Base-by-base conservation (phyloP, 2,888 invertebrate genomes). In the Deilephila porcellus region DNA sequence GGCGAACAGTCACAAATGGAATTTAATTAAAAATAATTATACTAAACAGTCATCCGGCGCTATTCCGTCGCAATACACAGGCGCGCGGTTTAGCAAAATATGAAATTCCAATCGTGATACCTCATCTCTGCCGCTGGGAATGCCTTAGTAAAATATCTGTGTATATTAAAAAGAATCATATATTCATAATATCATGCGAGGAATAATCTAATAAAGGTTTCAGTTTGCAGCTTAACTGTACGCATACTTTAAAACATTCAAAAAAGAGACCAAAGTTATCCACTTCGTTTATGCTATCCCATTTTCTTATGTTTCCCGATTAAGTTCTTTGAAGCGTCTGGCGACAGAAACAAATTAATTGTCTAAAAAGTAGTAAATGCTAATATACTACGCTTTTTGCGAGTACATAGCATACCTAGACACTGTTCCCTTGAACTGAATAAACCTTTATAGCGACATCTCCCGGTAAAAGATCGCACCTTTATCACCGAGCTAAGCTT, bases 21-120 rank as follows among this genome's bases (percentile, higher is more conserved):
- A 89, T 90, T 87, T 87, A 84, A 88, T 89, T 85, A 85, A 86
- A 84, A 83, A 83, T 80, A 82, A 86, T 84, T 79, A 83, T 82
- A 77, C 80, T 83, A 80, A 82, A 80, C 56, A 56, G 56, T 19
- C 56, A n/a, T 56, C 80, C 78, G 76, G 77, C 77, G 77, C 81
- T 85, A 83, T 81, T 82, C 67, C 73, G 75, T 74, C 75, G 29
- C 37, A 64, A 64, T 73, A 63, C 74, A 71, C 74, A 73, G 72
- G 74, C 77, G 73, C 81, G 76, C 76, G 78, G 80, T 78, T 80
- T 80, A 76, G 79, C 80, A 80, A 85, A 88, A 87, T 88, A 86
- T 86, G 81, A 85, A 86, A 88, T 87, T 86, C 84, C 82, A 74
- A 76, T 74, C 74, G 67, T 20, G n/a, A 74, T 74, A 53, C 45